phyloP scores from a whole-genome alignment of 2,797 vertebrate species.

The Sebastes iracundus region DNA sequence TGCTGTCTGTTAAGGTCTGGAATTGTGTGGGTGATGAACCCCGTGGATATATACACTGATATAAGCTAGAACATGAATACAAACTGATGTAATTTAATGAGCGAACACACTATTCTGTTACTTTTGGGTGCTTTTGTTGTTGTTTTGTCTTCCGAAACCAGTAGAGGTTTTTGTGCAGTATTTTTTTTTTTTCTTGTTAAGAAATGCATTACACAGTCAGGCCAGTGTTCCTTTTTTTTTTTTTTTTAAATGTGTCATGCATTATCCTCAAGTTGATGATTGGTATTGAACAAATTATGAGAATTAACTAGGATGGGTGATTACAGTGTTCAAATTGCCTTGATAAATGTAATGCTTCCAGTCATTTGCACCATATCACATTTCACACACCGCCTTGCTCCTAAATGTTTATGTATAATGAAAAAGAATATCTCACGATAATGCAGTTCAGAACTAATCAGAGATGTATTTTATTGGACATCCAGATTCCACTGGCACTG shows the following conservation, averaged over 20 bases:
- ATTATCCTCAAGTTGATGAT: constrained; percentile 19
- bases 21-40: constrained; percentile 44
- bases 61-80: constrained; percentile 76
- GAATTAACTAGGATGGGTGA: not conserved
- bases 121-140: constrained; percentile 40
- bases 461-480: not conserved
- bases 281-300: not conserved
- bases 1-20: constrained; percentile 56
- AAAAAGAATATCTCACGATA: not conserved
- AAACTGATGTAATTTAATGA: constrained; percentile 53
- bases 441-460: constrained; percentile 10
- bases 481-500: constrained; percentile 4
- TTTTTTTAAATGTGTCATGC: not conserved
- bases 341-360: constrained; percentile 48
- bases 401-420: constrained; percentile 9
- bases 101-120: constrained; percentile 38
- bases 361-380: constrained; percentile 27
- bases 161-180: constrained; percentile 4
- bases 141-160: constrained; percentile 27
- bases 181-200: constrained; percentile 2
- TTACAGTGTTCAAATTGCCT: constrained; percentile 24
- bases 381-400: constrained; percentile 45
- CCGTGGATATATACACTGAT: constrained; percentile 61
- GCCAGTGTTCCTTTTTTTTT: constrained; percentile 46
- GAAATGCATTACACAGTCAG: constrained; percentile 18